phyloP scores from a whole-genome alignment of 2,888 invertebrate genomes.

The Drosophila greeni region DNA sequence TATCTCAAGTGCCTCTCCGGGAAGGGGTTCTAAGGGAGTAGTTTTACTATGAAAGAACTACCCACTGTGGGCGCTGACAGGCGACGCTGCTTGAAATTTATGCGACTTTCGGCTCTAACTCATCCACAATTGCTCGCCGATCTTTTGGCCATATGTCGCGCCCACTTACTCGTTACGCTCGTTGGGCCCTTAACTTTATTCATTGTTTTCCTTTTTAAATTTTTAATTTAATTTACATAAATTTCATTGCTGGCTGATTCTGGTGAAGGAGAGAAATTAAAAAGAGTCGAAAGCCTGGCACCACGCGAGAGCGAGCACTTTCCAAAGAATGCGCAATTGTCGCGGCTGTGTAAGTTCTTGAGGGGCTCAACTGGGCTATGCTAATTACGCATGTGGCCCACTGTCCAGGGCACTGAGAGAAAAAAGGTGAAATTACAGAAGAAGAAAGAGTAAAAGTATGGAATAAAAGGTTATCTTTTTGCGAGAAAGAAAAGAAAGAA shows the following conservation, averaged over 20 bases:
- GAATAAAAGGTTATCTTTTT: too few species aligned
- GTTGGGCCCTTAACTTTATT: constrained; percentile 56
- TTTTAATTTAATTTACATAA: constrained; percentile 74
- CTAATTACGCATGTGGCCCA: constrained; percentile 47
- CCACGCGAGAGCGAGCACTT: constrained; percentile 11
- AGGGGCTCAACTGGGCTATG: constrained; percentile 54
- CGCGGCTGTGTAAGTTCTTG: constrained; percentile 37
- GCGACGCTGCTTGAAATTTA: constrained; percentile 56
- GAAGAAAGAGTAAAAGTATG: neutral
- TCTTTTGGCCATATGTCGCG: constrained; percentile 54
- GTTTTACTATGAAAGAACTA: too few species aligned
- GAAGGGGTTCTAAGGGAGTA: constrained; percentile 51
- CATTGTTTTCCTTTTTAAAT: constrained; percentile 50
- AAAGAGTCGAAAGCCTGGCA: constrained; percentile 24
- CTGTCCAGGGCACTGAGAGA: constrained; percentile 3
- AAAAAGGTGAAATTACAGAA: neutral
- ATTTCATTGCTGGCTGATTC: constrained; percentile 67
- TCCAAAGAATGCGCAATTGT: constrained; percentile 53
- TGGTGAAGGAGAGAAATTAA: constrained; percentile 16
- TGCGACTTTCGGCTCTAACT: constrained; percentile 47
- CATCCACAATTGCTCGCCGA: constrained; percentile 37
- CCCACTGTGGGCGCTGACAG: constrained; percentile 61
- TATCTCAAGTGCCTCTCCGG: constrained; percentile 52
- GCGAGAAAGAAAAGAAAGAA: neutral
- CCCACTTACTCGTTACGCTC: constrained; percentile 67